phyloP scores from a whole-genome alignment of 1,140 invertebrate genomes.

The Phymastichus coffea region DNA sequence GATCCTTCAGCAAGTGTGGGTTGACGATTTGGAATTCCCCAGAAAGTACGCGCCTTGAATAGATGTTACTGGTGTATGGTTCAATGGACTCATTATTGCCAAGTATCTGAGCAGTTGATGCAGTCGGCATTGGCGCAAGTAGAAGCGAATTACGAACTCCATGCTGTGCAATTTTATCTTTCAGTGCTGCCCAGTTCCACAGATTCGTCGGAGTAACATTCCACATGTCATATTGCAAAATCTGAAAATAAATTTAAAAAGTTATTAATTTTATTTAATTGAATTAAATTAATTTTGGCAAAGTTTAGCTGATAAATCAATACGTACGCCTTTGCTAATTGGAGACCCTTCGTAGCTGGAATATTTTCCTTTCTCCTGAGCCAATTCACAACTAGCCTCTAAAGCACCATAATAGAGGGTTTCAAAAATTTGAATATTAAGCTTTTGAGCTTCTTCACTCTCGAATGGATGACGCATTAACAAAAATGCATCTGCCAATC shows the following conservation, averaged over 20 bases:
- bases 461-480: conserved; percentile 93
- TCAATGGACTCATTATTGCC: conserved; percentile 99
- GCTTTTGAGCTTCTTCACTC: conserved; percentile 76
- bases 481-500: conserved; percentile 95
- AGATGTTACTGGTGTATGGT: conserved; percentile 98
- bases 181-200: conserved; percentile 88
- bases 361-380: conserved; percentile 83
- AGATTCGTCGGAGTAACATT: conserved; percentile 81
- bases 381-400: conserved; percentile 95
- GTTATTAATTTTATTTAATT: conserved; percentile 4
- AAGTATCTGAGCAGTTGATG: conserved; percentile 98
- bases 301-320: neutral
- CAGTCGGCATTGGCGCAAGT: conserved; percentile 98
- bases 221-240: conserved; percentile 99
- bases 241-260: conserved; percentile 52
- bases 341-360: conserved; percentile 90
- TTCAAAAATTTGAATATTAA: conserved; percentile 98
- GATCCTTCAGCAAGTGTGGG: conserved; percentile 91
- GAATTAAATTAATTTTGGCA: neutral
- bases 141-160: conserved; percentile 94
- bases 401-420: conserved; percentile 97
- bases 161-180: conserved; percentile 83
- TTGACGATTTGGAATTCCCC: conserved; percentile 93
- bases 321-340: conserved; percentile 83
- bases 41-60: conserved; percentile 88